Base-by-base conservation (phyloP, 2,888 invertebrate genomes). In the Cosmorhoe ocellata region DNA sequence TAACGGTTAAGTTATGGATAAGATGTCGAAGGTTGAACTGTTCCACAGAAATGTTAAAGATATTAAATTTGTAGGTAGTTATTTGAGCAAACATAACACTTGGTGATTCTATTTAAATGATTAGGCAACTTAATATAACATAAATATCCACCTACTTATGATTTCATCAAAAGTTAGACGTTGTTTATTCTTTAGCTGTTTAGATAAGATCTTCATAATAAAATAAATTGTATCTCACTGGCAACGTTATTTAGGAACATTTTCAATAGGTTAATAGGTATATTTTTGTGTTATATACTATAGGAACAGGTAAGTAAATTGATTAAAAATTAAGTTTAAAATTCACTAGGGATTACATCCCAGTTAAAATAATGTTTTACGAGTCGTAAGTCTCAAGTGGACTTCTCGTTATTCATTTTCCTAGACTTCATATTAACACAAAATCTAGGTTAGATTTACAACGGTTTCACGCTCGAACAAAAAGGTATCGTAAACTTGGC, bases 401-500 rank as follows among this genome's bases (percentile, higher is more conserved):
- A 9, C 53, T 18, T n/a, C 14, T 33, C 33, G 14, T 55, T 50
- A 56, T 43, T 57, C 18, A 18, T 18, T 2, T 18, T 18, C 18
- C 18, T 18, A 18, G 18, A 18, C 18, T 18, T 18, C 18, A 18
- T 18, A 18, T 2, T 18, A n/a, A 13, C 18, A 34, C 13, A 30
- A 30, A 36, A 45, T 40, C 37, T 46, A 51, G 41, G 46, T 39
- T 51, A 38, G 33, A 59, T 56, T 58, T 49, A 50, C 41, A 58
- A 64, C 51, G 49, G 55, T 66, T 65, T 61, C 56, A 55, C 55
- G 47, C 64, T 60, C 47, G 51, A 61, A 64, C 62, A 42, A 59
- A 63, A 64, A 64, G 52, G 34, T 49, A 43, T 67, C 63, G 66
- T 63, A 66, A 70, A 63, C 44, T 51, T 50, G 46, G 60, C 61